Conservation (phyloP, 1,140 invertebrate species). For the Leptestheria dahalacensis region DNA sequence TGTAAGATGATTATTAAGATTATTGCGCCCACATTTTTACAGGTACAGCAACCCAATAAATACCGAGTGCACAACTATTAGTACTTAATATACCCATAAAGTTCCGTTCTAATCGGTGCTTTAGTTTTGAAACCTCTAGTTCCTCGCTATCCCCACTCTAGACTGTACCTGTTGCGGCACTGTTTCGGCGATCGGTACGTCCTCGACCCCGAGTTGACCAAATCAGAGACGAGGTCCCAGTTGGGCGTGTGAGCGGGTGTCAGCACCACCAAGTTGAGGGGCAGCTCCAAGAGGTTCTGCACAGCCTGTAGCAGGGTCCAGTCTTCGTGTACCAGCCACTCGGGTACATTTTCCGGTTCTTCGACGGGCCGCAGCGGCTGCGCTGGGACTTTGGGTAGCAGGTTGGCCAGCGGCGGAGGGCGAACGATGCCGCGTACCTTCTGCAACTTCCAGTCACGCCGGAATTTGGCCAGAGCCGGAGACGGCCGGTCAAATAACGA, state of each 20-base stretch:
- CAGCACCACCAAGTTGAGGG: conserved; percentile 56
- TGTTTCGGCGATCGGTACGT: conserved; percentile 75
- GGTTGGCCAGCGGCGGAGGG: conserved; percentile 26
- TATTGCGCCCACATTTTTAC: too few relatives aligned
- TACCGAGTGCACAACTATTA: too few relatives aligned
- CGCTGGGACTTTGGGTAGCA: conserved; percentile 27
- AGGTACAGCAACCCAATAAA: too few relatives aligned
- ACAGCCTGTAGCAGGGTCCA: conserved; percentile 67
- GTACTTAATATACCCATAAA: too few relatives aligned
- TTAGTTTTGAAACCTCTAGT: conserved; percentile 2
- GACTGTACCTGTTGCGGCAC: conserved; percentile 60
- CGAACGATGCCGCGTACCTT: conserved; percentile 47
- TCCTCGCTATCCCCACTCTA: conserved; percentile 10
- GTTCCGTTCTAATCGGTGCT: too few relatives aligned
- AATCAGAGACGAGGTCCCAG: conserved; percentile 88
- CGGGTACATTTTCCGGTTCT: conserved; percentile 44
- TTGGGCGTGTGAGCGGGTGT: conserved; percentile 76
- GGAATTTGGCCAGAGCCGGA: conserved; percentile 55
- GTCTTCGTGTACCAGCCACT: conserved; percentile 83
- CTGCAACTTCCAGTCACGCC: conserved; percentile 56
- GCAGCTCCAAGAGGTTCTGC: conserved; percentile 62
- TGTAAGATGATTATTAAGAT: too few relatives aligned
- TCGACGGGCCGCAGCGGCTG: conserved; percentile 30
- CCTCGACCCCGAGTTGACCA: conserved; percentile 65
- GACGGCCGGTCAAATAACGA: conserved; percentile 78